Percentiles rank a stretch among this genome's conserved stretches.
Conservation (phyloP, 2,797 vertebrate genomes). For the Syngnathus rostellatus region DNA sequence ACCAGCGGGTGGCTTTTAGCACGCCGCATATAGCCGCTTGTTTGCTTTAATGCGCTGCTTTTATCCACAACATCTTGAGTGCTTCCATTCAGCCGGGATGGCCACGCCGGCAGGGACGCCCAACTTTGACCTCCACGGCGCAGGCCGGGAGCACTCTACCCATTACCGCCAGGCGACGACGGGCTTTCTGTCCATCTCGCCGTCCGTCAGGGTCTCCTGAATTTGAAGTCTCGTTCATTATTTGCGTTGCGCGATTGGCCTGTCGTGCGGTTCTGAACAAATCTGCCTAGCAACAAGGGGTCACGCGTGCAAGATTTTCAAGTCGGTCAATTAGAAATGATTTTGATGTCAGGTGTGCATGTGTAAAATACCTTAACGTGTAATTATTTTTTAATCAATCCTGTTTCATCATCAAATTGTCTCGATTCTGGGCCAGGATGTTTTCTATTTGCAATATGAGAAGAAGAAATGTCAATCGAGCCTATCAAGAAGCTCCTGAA, state of each 20-base stretch:
- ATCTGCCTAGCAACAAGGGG: not conserved
- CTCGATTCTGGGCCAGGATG: too few species aligned
- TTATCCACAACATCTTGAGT: constrained; percentile 43
- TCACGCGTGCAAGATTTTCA: not conserved
- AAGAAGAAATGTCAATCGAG: not conserved
- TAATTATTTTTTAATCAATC: too few species aligned
- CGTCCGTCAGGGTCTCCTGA: not conserved
- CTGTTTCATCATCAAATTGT: too few species aligned
- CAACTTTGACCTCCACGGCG: constrained; percentile 18
- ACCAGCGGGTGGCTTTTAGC: not conserved
- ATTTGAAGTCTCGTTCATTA: not conserved
- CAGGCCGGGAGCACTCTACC: not conserved
- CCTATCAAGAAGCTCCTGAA: not conserved
- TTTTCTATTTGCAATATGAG: not conserved
- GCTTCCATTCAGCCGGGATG: constrained; percentile 37
- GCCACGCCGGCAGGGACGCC: not conserved
- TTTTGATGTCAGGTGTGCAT: not conserved
- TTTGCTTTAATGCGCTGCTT: constrained; percentile 38
- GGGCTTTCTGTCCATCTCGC: not conserved
- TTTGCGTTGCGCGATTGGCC: not conserved
- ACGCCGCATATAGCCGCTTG: constrained; percentile 24
- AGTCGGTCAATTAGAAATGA: not conserved
- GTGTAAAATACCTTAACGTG: too few species aligned
- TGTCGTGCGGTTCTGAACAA: not conserved
- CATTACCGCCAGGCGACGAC: not conserved